These are phyloP conservation scores for Nymphicus hollandicus DNA, from an alignment of 2,113 vertebrate species.

Conservation along the genomic window DNA sequence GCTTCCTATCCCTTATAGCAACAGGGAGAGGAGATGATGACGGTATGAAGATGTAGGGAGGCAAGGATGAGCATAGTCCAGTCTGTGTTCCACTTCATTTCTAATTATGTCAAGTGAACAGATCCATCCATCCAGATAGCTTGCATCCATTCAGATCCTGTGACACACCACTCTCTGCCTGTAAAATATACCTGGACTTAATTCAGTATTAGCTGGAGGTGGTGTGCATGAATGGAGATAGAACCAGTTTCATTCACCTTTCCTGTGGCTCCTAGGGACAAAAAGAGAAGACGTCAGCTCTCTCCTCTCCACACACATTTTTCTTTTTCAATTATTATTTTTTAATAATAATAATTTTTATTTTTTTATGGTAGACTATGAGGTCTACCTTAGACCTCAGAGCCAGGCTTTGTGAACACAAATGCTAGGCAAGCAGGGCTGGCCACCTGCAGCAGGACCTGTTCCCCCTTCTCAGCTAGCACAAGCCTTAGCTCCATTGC, in stretches of 20 bases:
- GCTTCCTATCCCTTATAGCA: background rate
- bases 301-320: background rate
- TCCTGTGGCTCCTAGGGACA: background rate
- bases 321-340: background rate
- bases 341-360: background rate
- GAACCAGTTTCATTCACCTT: background rate
- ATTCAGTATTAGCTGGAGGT: background rate
- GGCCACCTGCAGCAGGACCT: background rate
- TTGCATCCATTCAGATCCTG: background rate
- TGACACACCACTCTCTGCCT: background rate
- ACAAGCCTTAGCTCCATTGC: background rate
- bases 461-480: background rate
- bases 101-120: background rate
- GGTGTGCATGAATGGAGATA: background rate
- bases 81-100: background rate
- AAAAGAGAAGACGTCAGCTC: background rate
- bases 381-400: background rate
- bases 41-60: background rate
- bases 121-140: background rate
- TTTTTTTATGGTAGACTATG: background rate
- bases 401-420: background rate
- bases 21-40: background rate
- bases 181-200: background rate
- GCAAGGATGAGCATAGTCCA: background rate
- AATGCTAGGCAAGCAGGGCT: background rate